These are phyloP conservation scores for Oreochromis grahami DNA, from an alignment of 2,797 vertebrate species.

Conservation along the genomic window DNA sequence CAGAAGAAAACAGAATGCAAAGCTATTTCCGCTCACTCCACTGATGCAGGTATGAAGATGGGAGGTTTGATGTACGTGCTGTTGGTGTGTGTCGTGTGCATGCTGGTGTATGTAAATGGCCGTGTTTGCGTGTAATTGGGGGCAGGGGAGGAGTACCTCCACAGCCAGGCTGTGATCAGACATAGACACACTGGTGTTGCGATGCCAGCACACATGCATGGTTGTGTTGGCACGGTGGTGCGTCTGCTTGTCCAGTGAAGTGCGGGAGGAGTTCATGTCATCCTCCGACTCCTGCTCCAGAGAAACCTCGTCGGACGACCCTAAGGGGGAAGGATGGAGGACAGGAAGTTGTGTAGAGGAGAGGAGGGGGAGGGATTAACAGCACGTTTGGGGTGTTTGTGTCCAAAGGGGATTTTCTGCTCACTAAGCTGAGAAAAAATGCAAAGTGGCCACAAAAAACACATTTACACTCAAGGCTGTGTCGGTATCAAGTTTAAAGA, in stretches of 20 bases:
- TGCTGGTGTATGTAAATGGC: not conserved
- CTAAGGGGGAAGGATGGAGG: conserved; percentile 60
- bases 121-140: not conserved
- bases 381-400: not conserved
- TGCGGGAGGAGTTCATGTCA: conserved; percentile 79
- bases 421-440: not conserved
- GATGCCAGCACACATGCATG: conserved; percentile 97
- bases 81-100: not conserved
- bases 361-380: conserved; percentile 4
- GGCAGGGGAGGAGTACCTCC: conserved; percentile 80
- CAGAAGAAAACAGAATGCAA: not conserved
- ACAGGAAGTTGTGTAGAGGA: conserved; percentile 36
- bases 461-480: not conserved
- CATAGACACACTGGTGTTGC: conserved; percentile 95
- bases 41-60: not conserved
- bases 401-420: not conserved
- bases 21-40: not conserved
- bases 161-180: conserved; percentile 90
- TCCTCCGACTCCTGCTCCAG: conserved; percentile 91
- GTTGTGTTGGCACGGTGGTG: conserved; percentile 91
- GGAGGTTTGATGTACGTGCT: not conserved
- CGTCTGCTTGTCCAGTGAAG: conserved; percentile 86
- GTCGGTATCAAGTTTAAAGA: not conserved
- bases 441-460: not conserved
- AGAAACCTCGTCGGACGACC: conserved; percentile 85